Conservation (phyloP, 2,113 vertebrate genomes). For the Myotis davidii region DNA sequence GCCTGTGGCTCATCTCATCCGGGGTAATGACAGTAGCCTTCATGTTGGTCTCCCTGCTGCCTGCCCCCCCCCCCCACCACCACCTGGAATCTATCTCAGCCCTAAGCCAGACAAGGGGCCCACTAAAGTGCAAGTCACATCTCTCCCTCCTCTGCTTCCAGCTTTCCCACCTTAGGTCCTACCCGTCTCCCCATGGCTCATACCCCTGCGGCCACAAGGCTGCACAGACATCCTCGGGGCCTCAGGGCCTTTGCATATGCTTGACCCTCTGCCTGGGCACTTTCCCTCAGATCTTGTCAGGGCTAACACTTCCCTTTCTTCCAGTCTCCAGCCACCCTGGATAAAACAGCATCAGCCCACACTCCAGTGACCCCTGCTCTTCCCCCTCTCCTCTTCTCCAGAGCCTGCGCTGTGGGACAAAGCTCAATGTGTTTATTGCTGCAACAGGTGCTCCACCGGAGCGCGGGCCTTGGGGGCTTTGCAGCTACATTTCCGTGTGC, state of each 20-base stretch:
- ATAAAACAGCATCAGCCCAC: not conserved
- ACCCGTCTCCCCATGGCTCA: not conserved
- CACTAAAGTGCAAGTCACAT: not conserved
- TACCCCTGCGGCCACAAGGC: rapidly evolving
- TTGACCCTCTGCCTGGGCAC: not conserved
- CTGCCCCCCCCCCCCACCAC: no score
- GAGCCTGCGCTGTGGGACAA: rapidly evolving
- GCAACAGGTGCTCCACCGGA: no score
- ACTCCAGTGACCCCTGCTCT: not conserved
- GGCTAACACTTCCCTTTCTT: not conserved
- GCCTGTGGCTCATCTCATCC: not conserved
- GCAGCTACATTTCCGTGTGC: rapidly evolving
- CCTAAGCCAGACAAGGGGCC: not conserved
- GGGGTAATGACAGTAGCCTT: not conserved
- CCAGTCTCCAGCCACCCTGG: not conserved
- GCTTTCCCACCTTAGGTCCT: not conserved
- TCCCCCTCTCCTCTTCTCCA: not conserved
- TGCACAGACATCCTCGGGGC: rapidly evolving
- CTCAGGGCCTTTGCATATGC: not conserved
- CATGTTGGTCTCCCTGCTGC: not conserved
- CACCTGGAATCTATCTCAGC: not conserved
- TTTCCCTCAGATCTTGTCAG: not conserved
- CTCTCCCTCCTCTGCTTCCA: not conserved
- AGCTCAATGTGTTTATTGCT: rapidly evolving
- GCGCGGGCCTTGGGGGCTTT: not conserved